Evolutionary conservation across 1,140 invertebrate species (phyloP).

Genomic region (Drosophila kikkawai): DNA sequence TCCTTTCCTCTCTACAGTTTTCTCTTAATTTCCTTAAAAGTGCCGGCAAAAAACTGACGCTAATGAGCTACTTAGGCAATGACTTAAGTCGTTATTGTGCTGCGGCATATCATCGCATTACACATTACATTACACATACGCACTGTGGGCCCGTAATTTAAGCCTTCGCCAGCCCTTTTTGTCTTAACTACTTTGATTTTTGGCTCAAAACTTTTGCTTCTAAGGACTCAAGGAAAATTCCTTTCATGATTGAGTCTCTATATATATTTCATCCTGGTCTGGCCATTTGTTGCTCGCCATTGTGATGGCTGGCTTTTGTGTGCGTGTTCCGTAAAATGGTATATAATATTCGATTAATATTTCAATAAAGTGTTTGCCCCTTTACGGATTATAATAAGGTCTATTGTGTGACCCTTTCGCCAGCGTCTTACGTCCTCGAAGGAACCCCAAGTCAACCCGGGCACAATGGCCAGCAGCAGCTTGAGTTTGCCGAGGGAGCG

Average conservation of each 20-base stretch:
- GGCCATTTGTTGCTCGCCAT: constrained; percentile 39
- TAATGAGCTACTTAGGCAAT: constrained; percentile 81
- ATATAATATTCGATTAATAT: constrained; percentile 81
- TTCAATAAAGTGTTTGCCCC: constrained; percentile 75
- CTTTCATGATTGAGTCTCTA: constrained; percentile 15
- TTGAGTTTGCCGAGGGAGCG: constrained; percentile 9
- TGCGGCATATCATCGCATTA: constrained; percentile 58
- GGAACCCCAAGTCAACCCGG: constrained; percentile 14
- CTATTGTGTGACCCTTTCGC: constrained; percentile 59
- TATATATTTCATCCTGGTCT: constrained; percentile 25
- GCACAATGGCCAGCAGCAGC: constrained; percentile 35
- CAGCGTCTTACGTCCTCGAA: constrained; percentile 23
- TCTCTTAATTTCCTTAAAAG: constrained; percentile 60
- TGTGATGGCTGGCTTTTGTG: constrained; percentile 41
- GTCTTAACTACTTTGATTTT: constrained; percentile 49
- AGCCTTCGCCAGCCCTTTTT: constrained; percentile 9
- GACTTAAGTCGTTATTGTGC: constrained; percentile 77
- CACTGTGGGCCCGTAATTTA: constrained; percentile 41
- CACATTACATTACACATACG: constrained; percentile 71
- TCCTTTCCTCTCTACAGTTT: constrained; percentile 9
- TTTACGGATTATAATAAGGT: constrained; percentile 75
- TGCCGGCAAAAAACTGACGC: constrained; percentile 62
- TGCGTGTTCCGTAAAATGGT: constrained; percentile 53
- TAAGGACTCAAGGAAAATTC: not conserved
- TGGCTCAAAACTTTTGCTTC: constrained; percentile 21